A percentile compares a stretch with the other conserved stretches of the same genome.
Evolutionary conservation across 2,797 vertebrate species (phyloP).

Genomic region (Premnoplex brunnescens): DNA sequence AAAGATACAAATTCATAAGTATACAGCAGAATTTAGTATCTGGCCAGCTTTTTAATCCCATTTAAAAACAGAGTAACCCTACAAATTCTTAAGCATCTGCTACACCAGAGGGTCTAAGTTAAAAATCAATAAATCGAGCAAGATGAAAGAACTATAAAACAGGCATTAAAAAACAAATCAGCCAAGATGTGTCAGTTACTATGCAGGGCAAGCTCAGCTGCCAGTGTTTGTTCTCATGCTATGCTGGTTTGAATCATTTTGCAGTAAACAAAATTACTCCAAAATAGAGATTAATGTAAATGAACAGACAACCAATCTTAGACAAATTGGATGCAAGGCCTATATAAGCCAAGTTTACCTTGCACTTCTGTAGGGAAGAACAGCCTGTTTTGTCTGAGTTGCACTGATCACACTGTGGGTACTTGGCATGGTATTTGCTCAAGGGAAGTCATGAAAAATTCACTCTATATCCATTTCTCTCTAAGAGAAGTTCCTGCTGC

Average conservation of each 20-base stretch:
- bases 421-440: not conserved
- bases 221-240: not conserved
- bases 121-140: not conserved
- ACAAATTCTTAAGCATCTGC: not conserved
- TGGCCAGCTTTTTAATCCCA: not conserved
- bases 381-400: not conserved
- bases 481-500: not conserved
- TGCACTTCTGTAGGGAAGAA: not conserved
- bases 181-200: not conserved
- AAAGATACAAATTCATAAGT: not conserved
- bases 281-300: not conserved
- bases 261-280: not conserved
- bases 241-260: not conserved
- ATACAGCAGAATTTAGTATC: not conserved
- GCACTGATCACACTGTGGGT: not conserved
- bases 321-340: not conserved
- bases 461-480: not conserved
- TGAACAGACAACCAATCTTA: not conserved
- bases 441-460: not conserved
- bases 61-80: not conserved
- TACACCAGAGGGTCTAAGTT: not conserved
- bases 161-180: not conserved
- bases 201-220: not conserved
- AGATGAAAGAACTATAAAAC: not conserved
- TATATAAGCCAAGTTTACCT: not conserved